Conservation (phyloP, 2,888 invertebrate species). For the Unio delphinus region DNA sequence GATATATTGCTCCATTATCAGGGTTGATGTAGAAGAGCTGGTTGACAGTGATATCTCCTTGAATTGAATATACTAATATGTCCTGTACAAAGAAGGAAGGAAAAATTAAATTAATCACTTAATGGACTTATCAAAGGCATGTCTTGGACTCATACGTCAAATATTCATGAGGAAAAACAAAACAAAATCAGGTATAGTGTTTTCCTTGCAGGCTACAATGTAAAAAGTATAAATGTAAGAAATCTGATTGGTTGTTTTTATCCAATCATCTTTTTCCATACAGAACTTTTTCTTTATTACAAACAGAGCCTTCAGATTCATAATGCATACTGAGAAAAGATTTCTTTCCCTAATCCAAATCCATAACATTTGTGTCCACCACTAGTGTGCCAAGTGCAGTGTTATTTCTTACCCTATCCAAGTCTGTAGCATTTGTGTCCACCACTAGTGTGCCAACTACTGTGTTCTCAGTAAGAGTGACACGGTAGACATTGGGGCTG, state of each 20-base stretch:
- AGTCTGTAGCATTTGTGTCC: constrained; percentile 53
- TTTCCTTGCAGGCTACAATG: too few relatives aligned
- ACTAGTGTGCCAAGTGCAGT: background rate
- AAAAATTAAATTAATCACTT: background rate
- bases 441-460: constrained; percentile 46
- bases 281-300: too few relatives aligned
- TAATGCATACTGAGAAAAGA: background rate
- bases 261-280: too few relatives aligned
- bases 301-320: too few relatives aligned
- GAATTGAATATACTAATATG: constrained; percentile 25
- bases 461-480: constrained; percentile 42
- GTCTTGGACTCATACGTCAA: too few relatives aligned
- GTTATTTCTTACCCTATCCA: constrained; percentile 49
- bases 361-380: background rate
- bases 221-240: too few relatives aligned
- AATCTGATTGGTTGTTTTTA: too few relatives aligned
- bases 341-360: background rate
- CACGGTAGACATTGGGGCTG: constrained; percentile 23
- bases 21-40: constrained; percentile 54
- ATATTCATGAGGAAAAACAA: too few relatives aligned
- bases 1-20: constrained; percentile 40
- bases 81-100: constrained; percentile 27
- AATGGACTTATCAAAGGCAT: background rate
- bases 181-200: too few relatives aligned
- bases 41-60: constrained; percentile 20